Conservation (phyloP, 2,888 invertebrate genomes). For the Epirrhoe alternata region DNA sequence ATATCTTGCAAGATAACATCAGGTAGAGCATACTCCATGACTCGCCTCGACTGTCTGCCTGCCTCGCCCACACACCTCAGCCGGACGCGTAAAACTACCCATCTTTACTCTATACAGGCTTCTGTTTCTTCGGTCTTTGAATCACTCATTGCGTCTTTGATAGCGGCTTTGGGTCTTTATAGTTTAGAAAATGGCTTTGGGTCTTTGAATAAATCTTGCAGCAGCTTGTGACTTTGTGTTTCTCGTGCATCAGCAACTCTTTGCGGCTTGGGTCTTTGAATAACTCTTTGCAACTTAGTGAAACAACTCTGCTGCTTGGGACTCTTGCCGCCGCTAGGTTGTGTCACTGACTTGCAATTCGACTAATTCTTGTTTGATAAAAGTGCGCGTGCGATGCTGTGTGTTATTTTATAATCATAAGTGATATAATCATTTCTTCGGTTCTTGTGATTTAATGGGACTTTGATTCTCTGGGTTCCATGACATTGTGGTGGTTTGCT, state of each 20-base stretch:
- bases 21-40: constrained; percentile 96
- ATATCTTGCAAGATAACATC: too few species aligned
- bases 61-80: constrained; percentile 71
- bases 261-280: neutral
- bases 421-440: neutral
- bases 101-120: constrained; percentile 34
- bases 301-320: neutral
- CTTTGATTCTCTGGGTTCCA: too few species aligned
- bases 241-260: too few species aligned
- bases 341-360: neutral
- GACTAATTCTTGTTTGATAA: neutral
- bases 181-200: too few species aligned
- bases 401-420: neutral
- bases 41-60: constrained; percentile 90
- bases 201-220: neutral
- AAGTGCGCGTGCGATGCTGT: neutral
- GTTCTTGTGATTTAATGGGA: neutral
- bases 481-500: too few species aligned
- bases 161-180: too few species aligned
- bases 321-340: neutral
- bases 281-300: too few species aligned
- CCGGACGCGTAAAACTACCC: constrained; percentile 66
- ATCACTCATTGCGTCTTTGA: too few species aligned
- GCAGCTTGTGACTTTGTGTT: neutral
- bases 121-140: neutral